Evolutionary conservation across 2,888 invertebrate genomes (phyloP), one percentile per base, ranked within the genome.

Genomic region (Habroteleia sp.): DNA sequence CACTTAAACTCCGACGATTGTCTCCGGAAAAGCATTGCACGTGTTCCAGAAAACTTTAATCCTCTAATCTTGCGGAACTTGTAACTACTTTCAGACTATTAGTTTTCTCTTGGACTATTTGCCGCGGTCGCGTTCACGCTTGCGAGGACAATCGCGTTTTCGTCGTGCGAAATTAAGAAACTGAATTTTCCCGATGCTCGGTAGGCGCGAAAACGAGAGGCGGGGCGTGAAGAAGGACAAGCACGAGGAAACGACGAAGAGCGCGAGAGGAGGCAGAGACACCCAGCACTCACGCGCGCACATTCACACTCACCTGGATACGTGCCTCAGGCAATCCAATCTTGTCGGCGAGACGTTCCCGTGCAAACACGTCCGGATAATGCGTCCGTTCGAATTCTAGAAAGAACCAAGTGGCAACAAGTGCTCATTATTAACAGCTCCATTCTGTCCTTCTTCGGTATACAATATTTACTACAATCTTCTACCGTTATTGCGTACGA

Each of bases 311-410:
- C 93, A 97, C 97, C 96, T 98, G 97, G 93, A 98, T 98, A 93
- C 97, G 94, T 91, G 97, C 97, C 94, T 97, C 97, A 91, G 97
- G 97, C 91, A 98, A 94, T 92, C 96, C 96, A 91, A 98, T 98
- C 93, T 97, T 97, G 91, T 95, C 96, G 79, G 98, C 97, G 89
- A 98, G 93, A 90, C 97, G 92, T 90, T 98, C 98, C 85, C 98
- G 91, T 81, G 97, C 97, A 90, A 97, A 98, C 81, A 98, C 97
- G 91, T 98, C 97, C 78, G 97, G 98, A 90, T 98, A 98, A 91
- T 98, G 97, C 84, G 97, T 97, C 90, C 97, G 91, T 91, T 97
- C 97, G 91, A 98, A 98, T 92, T 97, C 97, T 97, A 92, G 78
- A 91, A 91, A 80, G 81, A 82, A 84, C 81, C 79, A 79, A 80